Percentiles rank a stretch among this genome's conserved stretches.
Conservation (phyloP, 2,888 invertebrate genomes). For the Agriopis marginaria region DNA sequence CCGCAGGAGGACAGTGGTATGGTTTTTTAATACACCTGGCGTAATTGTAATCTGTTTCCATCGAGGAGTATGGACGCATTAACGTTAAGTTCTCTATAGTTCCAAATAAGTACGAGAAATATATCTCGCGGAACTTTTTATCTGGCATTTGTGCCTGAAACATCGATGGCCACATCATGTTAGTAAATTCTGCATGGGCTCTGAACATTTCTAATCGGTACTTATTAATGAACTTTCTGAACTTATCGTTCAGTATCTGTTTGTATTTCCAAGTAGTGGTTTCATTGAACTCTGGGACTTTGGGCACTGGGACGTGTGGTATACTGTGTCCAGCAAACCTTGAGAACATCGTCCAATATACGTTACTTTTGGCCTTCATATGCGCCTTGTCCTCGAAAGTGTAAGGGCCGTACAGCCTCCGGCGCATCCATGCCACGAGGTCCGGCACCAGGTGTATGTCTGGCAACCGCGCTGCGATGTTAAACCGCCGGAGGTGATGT, state of each 20-base stretch:
- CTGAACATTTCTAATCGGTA: slow-evolving; percentile 66
- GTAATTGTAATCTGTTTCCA: slow-evolving; percentile 59
- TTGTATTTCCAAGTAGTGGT: slow-evolving; percentile 69
- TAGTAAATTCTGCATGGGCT: slow-evolving; percentile 65
- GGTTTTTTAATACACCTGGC: slow-evolving; percentile 52
- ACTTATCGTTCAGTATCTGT: slow-evolving; percentile 63
- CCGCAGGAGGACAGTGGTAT: slow-evolving; percentile 65
- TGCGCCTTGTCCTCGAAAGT: slow-evolving; percentile 52
- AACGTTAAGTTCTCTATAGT: slow-evolving; percentile 65
- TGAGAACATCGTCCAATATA: slow-evolving; percentile 64
- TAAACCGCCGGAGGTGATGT: slow-evolving; percentile 60
- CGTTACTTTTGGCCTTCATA: slow-evolving; percentile 58
- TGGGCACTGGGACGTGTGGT: slow-evolving; percentile 62
- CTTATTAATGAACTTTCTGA: slow-evolving; percentile 55
- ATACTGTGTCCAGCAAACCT: slow-evolving; percentile 55
- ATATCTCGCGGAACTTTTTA: slow-evolving; percentile 77
- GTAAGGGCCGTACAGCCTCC: slow-evolving; percentile 67
- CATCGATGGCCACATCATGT: slow-evolving; percentile 77
- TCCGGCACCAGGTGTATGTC: slow-evolving; percentile 74
- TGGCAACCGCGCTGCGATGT: slow-evolving; percentile 74
- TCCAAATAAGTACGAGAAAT: slow-evolving; percentile 70
- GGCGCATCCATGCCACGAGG: slow-evolving; percentile 77
- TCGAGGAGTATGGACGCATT: slow-evolving; percentile 67
- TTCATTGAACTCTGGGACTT: slow-evolving; percentile 55
- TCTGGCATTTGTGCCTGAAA: slow-evolving; percentile 73